Base-by-base conservation (phyloP, 2,888 invertebrate species). In the Allygus modestus region DNA sequence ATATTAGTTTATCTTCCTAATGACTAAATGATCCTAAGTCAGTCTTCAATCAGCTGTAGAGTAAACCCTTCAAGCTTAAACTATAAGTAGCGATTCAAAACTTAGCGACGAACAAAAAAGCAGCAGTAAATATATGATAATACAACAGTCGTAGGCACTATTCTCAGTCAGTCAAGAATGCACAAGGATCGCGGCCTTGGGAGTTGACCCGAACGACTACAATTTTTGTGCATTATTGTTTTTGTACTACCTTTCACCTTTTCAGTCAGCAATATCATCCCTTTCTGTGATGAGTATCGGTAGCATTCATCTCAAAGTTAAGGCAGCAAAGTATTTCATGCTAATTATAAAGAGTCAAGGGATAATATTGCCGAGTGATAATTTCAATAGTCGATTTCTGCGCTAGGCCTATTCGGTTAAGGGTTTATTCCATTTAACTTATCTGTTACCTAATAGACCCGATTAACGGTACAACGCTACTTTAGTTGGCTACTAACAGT, bases 261-360 rank as follows among this genome's bases (percentile, higher is more conserved):
- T 77, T 37, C 58, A 79, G n/a, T 79, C 79, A 79, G 37, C 79
- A 79, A n/a, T 79, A 37, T 33, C 26, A 79, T 79, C 58, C 58
- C 46, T 77, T 46, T 23, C 4, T n/a, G n/a, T n/a, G n/a, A n/a
- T n/a, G 23, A 58, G 9, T 4, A 9, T 4, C 37, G 37, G 46
- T 46, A 37, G 4, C 4, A 37, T 46, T 17, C 15, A 28, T 31
- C 15, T 65, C 28, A 65, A 58, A 37, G 12, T 46, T 46, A 15
- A 17, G 46, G 46, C 46, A 46, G 17, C 12, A 46, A 15, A 1
- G 46, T 4, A n/a, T 37, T 37, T 46, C 17, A 46, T 15, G 46
- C 46, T 17, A 15, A 12, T 46, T 11, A 17, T 1, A 46, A 46
- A n/a, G n/a, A n/a, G 12, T 1, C 1, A 41, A 71, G 71, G 26